Evolutionary conservation across 1,140 invertebrate genomes (phyloP).

Genomic region (Drosophila erecta): DNA sequence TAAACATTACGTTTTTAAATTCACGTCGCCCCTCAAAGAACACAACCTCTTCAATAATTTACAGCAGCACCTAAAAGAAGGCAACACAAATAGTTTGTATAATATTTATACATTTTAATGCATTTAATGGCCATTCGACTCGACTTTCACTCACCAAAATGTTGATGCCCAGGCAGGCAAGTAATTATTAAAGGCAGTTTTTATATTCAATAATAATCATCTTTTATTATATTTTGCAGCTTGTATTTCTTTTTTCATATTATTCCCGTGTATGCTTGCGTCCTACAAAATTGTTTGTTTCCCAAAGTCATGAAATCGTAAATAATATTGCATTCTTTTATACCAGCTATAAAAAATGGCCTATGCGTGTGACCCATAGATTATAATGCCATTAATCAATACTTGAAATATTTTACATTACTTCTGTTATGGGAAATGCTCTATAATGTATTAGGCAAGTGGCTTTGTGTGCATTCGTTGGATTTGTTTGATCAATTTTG

Average conservation of each 20-base stretch:
- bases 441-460: slow-evolving; percentile 35
- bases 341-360: slow-evolving; percentile 63
- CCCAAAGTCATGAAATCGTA: slow-evolving; percentile 27
- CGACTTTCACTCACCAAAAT: background rate
- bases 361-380: slow-evolving; percentile 22
- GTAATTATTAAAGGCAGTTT: slow-evolving; percentile 5
- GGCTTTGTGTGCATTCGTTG: slow-evolving; percentile 64
- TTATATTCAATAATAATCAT: slow-evolving; percentile 60
- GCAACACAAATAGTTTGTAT: background rate
- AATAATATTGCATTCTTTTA: slow-evolving; percentile 30
- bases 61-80: background rate
- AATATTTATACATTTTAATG: too few species aligned
- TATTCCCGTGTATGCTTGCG: slow-evolving; percentile 23
- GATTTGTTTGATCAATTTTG: slow-evolving; percentile 54
- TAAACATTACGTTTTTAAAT: background rate
- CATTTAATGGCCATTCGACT: too few species aligned
- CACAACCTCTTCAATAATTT: background rate
- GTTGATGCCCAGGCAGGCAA: background rate
- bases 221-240: slow-evolving; percentile 64
- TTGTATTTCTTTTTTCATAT: slow-evolving; percentile 29
- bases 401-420: slow-evolving; percentile 56
- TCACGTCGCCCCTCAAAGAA: background rate
- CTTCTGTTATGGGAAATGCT: slow-evolving; percentile 22
- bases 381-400: slow-evolving; percentile 32
- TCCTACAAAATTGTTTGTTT: slow-evolving; percentile 37